These are phyloP conservation scores for Lingula anatina DNA, from an alignment of 2,888 invertebrate species.

Conservation along the genomic window DNA sequence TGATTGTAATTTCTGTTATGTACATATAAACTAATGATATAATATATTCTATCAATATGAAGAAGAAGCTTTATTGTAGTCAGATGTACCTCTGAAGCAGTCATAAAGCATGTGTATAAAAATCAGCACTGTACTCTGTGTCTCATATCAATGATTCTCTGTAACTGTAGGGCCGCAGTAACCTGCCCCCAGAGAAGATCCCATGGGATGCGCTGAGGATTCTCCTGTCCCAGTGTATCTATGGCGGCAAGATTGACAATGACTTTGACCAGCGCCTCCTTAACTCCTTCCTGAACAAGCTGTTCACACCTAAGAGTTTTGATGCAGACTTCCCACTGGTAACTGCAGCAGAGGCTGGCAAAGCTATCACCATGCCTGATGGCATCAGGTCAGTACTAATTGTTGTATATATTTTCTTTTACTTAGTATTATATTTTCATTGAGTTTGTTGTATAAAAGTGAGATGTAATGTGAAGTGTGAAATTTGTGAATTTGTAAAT, in stretches of 20 bases:
- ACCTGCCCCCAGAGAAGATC: constrained; percentile 96
- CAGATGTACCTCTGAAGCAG: background rate
- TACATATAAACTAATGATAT: too few species aligned
- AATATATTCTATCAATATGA: too few species aligned
- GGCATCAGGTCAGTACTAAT: constrained; percentile 63
- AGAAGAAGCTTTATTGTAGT: background rate
- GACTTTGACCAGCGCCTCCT: constrained; percentile 92
- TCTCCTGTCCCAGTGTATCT: constrained; percentile 95
- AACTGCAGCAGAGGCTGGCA: constrained; percentile 62
- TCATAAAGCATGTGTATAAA: background rate
- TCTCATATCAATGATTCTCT: background rate
- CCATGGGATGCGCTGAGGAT: constrained; percentile 98
- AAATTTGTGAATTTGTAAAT: too few species aligned
- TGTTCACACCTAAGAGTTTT: constrained; percentile 93
- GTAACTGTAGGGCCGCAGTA: constrained; percentile 74
- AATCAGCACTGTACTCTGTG: background rate
- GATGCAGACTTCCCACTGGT: constrained; percentile 92
- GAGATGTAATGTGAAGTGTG: too few species aligned
- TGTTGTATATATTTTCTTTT: too few species aligned
- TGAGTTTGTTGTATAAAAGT: too few species aligned
- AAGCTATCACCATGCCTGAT: constrained; percentile 90
- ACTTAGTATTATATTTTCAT: too few species aligned
- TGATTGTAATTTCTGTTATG: too few species aligned
- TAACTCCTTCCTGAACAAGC: constrained; percentile 68
- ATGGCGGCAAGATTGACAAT: constrained; percentile 99